A percentile compares a stretch with the other conserved stretches of the same genome.
These are phyloP conservation scores for Polymixis flavicincta DNA, from an alignment of 2,888 invertebrate genomes.

Conservation along the genomic window DNA sequence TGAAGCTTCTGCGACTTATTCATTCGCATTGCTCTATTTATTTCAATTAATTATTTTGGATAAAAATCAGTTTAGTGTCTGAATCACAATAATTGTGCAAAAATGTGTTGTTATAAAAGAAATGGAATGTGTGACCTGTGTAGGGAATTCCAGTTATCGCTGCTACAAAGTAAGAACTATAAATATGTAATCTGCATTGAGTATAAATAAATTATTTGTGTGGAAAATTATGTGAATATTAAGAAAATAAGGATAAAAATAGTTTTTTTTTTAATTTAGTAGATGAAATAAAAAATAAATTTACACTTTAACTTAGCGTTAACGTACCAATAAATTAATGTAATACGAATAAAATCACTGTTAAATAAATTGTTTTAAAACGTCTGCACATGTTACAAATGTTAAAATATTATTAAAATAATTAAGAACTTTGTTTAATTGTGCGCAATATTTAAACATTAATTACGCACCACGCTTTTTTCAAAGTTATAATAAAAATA, in stretches of 20 bases:
- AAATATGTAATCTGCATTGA: conserved; percentile 37
- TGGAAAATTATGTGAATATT: neutral
- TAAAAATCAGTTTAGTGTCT: conserved; percentile 48
- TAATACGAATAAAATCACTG: neutral
- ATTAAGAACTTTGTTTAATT: conserved; percentile 1
- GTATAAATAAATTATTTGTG: neutral
- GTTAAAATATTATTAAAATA: neutral
- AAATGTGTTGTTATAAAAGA: conserved; percentile 88
- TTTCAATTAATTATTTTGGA: conserved; percentile 66
- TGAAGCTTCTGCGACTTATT: conserved; percentile 85
- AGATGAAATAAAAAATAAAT: neutral
- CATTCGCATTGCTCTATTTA: conserved; percentile 77
- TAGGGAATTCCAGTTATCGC: conserved; percentile 85
- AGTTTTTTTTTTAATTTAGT: neutral
- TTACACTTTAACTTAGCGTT: neutral
- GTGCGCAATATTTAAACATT: conserved; percentile 5
- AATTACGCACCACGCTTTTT: neutral
- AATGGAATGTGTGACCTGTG: conserved; percentile 88
- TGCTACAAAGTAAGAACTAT: conserved; percentile 84
- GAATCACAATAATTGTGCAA: conserved; percentile 65
- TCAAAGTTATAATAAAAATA: neutral
- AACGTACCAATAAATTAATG: neutral
- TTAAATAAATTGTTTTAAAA: neutral
- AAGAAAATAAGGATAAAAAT: neutral
- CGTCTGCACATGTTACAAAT: neutral